phyloP scores from a whole-genome alignment of 2,113 vertebrate species.

The Cygnus atratus region DNA sequence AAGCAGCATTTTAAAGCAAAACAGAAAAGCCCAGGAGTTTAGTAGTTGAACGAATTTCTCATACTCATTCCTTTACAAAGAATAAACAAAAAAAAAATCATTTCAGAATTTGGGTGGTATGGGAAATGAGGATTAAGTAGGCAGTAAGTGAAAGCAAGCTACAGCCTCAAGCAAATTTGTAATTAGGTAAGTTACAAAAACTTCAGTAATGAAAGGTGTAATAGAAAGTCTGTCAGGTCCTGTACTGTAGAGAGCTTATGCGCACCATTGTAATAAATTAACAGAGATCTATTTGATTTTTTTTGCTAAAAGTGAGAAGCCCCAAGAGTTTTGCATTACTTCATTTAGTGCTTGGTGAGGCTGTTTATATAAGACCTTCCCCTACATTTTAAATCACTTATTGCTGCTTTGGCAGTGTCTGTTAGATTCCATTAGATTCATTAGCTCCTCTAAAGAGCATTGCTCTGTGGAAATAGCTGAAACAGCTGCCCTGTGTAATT shows the following conservation, averaged over 20 bases:
- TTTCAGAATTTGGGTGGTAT: background rate
- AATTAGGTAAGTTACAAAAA: slow-evolving; percentile 47
- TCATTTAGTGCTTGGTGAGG: slow-evolving; percentile 42
- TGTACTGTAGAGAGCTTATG: slow-evolving; percentile 2
- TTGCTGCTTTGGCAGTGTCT: slow-evolving; percentile 61
- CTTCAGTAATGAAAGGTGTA: slow-evolving; percentile 32
- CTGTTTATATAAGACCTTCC: slow-evolving; percentile 47
- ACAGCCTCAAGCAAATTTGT: background rate
- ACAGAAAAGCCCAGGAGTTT: background rate
- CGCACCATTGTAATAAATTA: slow-evolving; percentile 29
- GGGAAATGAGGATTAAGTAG: slow-evolving; percentile 15
- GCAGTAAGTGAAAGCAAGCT: slow-evolving; percentile 6
- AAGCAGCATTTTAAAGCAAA: background rate
- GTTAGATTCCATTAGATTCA: slow-evolving; percentile 70
- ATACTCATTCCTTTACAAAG: background rate
- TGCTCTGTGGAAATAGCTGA: slow-evolving; percentile 52
- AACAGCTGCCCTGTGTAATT: slow-evolving; percentile 72
- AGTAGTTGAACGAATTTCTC: background rate
- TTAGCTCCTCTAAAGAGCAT: slow-evolving; percentile 67
- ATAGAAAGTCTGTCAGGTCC: slow-evolving; percentile 41
- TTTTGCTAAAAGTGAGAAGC: slow-evolving; percentile 27
- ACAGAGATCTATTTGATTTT: slow-evolving; percentile 52
- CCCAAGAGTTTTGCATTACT: slow-evolving; percentile 29
- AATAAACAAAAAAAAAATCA: background rate
- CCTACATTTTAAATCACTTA: slow-evolving; percentile 65